Percentiles rank a stretch among this genome's conserved stretches.
Evolutionary conservation across 2,797 vertebrate genomes (phyloP).

Genomic region (Chaunax sp.): DNA sequence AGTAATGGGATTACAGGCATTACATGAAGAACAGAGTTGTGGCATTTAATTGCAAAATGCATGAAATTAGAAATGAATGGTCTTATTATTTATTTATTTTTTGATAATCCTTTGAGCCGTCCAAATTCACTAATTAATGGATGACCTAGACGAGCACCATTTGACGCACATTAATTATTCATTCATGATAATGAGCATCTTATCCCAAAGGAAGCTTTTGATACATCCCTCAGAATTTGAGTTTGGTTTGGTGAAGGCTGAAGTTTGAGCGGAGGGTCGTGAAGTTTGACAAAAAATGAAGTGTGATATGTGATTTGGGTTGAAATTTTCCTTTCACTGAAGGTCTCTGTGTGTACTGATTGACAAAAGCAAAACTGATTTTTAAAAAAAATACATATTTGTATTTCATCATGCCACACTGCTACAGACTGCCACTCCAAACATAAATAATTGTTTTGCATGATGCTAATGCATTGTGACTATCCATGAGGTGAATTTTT

Average conservation of each 20-base stretch:
- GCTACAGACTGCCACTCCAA: slow-evolving; percentile 27
- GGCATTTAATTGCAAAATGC: too few relatives aligned
- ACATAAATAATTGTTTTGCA: slow-evolving; percentile 47
- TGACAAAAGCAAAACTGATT: slow-evolving; percentile 28
- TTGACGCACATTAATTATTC: too few relatives aligned
- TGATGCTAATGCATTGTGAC: slow-evolving; percentile 59
- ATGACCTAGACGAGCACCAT: too few relatives aligned
- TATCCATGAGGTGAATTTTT: slow-evolving; percentile 55
- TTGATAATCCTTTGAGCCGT: too few relatives aligned
- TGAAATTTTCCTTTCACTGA: too few relatives aligned
- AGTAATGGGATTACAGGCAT: too few relatives aligned
- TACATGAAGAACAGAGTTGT: too few relatives aligned
- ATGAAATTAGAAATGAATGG: too few relatives aligned
- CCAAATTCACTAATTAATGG: too few relatives aligned
- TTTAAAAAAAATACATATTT: slow-evolving; percentile 24
- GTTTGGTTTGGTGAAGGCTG: not conserved
- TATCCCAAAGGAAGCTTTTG: not conserved
- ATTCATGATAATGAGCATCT: too few relatives aligned
- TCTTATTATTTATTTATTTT: too few relatives aligned
- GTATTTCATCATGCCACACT: slow-evolving; percentile 43
- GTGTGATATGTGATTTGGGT: not conserved
- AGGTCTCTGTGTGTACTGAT: too few relatives aligned
- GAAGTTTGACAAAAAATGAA: not conserved
- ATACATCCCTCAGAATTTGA: not conserved
- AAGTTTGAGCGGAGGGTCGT: not conserved